Conservation (phyloP, 2,888 invertebrate genomes). For the Spodoptera exigua region DNA sequence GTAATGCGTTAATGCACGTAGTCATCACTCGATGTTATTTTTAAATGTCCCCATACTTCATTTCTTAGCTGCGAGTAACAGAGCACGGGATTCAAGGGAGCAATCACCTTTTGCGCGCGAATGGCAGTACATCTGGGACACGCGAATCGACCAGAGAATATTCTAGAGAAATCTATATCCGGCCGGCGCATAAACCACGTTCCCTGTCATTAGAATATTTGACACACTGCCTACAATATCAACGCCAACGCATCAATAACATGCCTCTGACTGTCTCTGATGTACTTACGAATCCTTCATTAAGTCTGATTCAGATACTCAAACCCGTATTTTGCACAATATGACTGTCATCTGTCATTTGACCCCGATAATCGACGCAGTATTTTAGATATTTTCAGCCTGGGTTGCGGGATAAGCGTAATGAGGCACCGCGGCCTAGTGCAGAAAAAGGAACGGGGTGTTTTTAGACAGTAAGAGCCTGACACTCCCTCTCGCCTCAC, state of each 20-base stretch:
- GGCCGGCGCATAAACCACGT: conserved; percentile 10
- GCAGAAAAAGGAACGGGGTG: too few species aligned
- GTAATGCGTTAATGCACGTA: conserved; percentile 37
- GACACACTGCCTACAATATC: neutral
- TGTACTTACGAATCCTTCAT: too few species aligned
- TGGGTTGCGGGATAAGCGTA: too few species aligned
- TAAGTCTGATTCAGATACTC: too few species aligned
- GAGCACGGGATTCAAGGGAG: conserved; percentile 58
- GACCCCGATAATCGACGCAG: neutral
- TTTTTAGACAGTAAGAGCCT: too few species aligned
- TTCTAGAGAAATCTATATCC: conserved; percentile 37
- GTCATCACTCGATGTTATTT: conserved; percentile 56
- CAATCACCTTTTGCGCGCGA: conserved; percentile 62
- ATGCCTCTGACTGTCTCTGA: too few species aligned
- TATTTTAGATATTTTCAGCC: neutral
- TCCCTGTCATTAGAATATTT: neutral
- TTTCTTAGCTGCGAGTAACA: conserved; percentile 44
- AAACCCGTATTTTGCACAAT: too few species aligned
- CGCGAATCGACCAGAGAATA: conserved; percentile 43
- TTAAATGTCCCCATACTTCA: conserved; percentile 62
- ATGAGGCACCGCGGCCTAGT: too few species aligned
- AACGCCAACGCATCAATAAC: neutral
- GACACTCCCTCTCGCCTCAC: too few species aligned
- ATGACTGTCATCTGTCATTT: neutral
- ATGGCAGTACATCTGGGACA: conserved; percentile 53